These are phyloP conservation scores for Leguminivora glycinivorella DNA, from an alignment of 1,140 invertebrate genomes.

Conservation along the genomic window DNA sequence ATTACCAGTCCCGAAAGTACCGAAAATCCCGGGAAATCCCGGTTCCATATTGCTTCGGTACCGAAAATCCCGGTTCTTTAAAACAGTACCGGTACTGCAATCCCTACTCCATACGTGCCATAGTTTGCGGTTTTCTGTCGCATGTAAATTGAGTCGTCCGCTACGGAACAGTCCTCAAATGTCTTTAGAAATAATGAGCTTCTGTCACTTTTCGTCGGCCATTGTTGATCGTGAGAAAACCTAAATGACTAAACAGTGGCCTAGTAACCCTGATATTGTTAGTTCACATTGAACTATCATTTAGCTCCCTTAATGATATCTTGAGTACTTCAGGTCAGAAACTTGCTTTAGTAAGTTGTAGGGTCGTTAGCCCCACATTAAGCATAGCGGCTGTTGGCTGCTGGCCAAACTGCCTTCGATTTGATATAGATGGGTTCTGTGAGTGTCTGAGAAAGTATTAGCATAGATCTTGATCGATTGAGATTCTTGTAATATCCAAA, in stretches of 20 bases:
- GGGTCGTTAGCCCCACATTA: conserved; percentile 64
- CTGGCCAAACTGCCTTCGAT: conserved; percentile 59
- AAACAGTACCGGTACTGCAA: too few species aligned
- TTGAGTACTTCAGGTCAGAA: conserved; percentile 19
- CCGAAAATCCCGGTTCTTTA: too few species aligned
- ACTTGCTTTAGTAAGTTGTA: conserved; percentile 51
- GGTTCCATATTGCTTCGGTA: too few species aligned
- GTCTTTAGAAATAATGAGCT: background rate
- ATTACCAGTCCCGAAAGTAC: too few species aligned
- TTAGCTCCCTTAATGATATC: conserved; percentile 17
- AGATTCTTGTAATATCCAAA: too few species aligned
- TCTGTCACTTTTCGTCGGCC: background rate
- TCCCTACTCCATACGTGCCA: too few species aligned
- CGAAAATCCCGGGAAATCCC: too few species aligned
- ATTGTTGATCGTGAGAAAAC: conserved; percentile 14
- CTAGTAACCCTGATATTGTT: conserved; percentile 19
- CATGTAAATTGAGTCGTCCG: too few species aligned
- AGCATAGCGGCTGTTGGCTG: conserved; percentile 57
- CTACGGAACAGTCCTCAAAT: too few species aligned
- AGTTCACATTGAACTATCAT: conserved; percentile 10
- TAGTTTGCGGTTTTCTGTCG: too few species aligned
- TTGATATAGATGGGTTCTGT: conserved; percentile 36
- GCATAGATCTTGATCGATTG: background rate
- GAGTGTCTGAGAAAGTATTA: background rate
- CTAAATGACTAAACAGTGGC: background rate